Percentiles rank a stretch among this genome's conserved stretches.
These are phyloP conservation scores for Vespertilio murinus DNA, from an alignment of 2,797 vertebrate species.

Conservation along the genomic window DNA sequence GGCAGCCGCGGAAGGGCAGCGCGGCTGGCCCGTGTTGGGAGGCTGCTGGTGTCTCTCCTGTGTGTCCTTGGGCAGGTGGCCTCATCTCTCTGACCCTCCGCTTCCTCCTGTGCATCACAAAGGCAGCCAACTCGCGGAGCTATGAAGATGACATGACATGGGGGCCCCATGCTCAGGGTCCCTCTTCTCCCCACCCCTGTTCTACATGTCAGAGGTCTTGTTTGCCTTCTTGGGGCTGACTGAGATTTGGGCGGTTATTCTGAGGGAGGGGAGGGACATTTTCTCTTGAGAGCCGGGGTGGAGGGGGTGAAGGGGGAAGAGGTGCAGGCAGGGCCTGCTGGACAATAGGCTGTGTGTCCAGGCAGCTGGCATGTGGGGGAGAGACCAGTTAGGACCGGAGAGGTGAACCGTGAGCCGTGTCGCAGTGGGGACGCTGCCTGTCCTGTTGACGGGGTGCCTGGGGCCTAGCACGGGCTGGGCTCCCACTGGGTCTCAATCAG, in stretches of 20 bases:
- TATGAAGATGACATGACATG: background rate
- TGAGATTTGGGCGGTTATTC: background rate
- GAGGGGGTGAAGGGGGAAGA: background rate
- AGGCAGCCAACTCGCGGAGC: background rate
- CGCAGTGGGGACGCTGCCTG: background rate
- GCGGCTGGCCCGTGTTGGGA: fast-evolving
- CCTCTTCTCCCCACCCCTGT: background rate
- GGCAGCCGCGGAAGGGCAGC: fast-evolving
- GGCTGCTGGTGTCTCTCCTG: background rate
- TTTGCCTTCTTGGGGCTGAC: background rate
- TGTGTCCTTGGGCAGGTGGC: background rate
- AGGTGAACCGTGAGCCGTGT: background rate
- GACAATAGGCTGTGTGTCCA: background rate
- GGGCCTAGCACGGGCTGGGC: background rate
- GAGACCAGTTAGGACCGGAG: background rate
- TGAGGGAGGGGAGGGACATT: background rate
- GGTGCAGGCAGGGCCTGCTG: background rate
- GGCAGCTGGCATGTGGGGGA: background rate
- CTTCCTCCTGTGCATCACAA: background rate
- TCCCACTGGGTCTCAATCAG: fast-evolving
- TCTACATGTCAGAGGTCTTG: background rate
- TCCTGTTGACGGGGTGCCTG: background rate
- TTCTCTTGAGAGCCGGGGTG: background rate
- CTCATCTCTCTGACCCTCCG: background rate
- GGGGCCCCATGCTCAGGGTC: background rate